phyloP scores from a whole-genome alignment of 1,140 invertebrate genomes.

The Bombus superbus region DNA sequence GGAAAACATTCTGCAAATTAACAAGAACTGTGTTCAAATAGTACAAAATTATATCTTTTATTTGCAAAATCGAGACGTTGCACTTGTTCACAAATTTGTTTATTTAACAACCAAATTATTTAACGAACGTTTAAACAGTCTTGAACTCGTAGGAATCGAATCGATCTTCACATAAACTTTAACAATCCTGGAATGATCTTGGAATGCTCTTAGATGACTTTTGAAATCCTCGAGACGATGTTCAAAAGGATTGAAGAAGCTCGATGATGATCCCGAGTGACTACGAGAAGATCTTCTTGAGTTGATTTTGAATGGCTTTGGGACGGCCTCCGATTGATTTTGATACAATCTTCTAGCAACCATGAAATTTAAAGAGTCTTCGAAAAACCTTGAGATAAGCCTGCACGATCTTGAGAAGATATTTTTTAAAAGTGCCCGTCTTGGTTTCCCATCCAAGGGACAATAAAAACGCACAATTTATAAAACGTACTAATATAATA shows the following conservation, averaged over 20 bases:
- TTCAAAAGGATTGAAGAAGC: neutral
- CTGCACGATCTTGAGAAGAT: neutral
- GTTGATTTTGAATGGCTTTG: neutral
- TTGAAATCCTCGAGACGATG: too few species aligned
- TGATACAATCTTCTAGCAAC: neutral
- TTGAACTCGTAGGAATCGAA: neutral
- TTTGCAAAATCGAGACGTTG: neutral
- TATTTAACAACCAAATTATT: too few species aligned
- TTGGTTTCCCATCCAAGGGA: neutral
- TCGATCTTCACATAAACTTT: neutral
- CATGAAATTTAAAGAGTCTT: neutral
- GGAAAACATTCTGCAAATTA: neutral
- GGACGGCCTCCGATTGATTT: neutral
- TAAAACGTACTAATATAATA: conserved; percentile 84
- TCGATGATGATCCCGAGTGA: neutral
- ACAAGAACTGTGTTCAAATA: neutral
- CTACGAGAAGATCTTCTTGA: neutral
- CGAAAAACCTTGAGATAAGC: neutral
- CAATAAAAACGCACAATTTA: conserved; percentile 72
- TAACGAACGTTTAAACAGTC: too few species aligned
- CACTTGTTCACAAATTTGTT: neutral
- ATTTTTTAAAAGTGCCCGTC: neutral
- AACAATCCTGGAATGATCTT: neutral
- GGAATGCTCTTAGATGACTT: neutral
- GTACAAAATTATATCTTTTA: neutral